phyloP scores from a whole-genome alignment of 2,797 vertebrate species.

The Neomorphus geoffroyi region DNA sequence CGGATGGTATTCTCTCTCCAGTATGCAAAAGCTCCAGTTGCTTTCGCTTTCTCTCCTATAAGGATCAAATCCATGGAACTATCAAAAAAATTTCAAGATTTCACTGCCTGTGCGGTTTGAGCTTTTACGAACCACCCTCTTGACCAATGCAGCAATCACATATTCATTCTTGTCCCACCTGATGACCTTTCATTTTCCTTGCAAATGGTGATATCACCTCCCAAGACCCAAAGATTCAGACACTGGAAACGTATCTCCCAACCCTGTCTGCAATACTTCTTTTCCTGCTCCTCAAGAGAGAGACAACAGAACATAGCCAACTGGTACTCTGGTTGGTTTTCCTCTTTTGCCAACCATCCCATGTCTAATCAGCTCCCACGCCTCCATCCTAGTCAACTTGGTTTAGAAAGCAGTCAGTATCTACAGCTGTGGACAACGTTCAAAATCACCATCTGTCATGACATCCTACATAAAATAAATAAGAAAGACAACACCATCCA shows the following conservation, averaged over 20 bases:
- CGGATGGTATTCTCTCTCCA: not conserved
- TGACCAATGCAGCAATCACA: not conserved
- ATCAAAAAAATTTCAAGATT: not conserved
- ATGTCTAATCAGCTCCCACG: not conserved
- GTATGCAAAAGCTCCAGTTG: not conserved
- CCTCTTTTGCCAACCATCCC: not conserved
- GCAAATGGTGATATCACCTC: not conserved
- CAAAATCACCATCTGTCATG: constrained; percentile 7
- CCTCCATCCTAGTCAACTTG: not conserved
- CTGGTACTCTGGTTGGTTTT: not conserved
- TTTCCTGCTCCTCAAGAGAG: not conserved
- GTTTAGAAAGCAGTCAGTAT: not conserved
- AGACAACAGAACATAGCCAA: not conserved
- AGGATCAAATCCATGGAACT: not conserved
- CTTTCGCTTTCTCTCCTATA: not conserved
- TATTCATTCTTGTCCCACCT: not conserved
- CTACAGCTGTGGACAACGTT: not conserved
- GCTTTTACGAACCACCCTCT: not conserved
- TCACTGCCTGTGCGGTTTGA: not conserved
- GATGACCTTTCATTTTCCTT: not conserved
- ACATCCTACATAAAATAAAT: constrained; percentile 2
- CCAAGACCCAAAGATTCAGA: not conserved
- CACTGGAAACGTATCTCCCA: not conserved
- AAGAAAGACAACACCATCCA: constrained; percentile 21
- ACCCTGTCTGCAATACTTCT: not conserved